Percentiles rank a stretch among this genome's conserved stretches.
Evolutionary conservation across 2,113 vertebrate species (phyloP).

Genomic region (Edolisoma coerulescens): DNA sequence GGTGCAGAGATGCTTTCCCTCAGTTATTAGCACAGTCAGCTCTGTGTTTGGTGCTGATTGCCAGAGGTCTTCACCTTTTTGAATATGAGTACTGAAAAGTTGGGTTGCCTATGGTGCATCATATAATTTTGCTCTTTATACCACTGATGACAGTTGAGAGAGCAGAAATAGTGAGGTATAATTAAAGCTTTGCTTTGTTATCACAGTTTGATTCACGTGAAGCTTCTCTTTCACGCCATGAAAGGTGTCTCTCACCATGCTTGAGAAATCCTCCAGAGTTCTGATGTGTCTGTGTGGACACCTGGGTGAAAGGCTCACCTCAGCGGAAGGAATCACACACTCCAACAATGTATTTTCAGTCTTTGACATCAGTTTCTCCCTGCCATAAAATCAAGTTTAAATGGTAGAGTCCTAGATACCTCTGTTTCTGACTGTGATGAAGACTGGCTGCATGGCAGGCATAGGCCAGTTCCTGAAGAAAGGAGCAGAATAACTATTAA

Average conservation of each 20-base stretch:
- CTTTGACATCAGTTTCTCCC: background rate
- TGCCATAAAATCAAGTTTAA: background rate
- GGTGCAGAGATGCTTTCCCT: background rate
- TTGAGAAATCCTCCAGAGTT: background rate
- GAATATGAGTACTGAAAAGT: background rate
- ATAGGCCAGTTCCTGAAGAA: background rate
- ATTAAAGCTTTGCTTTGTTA: background rate
- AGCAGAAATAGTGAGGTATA: background rate
- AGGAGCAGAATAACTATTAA: background rate
- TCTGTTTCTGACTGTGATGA: background rate
- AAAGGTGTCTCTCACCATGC: accelerated
- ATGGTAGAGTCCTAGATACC: background rate
- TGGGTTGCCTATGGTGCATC: background rate
- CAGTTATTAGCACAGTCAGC: background rate
- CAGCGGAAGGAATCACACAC: background rate
- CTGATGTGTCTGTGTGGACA: background rate
- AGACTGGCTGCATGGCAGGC: background rate
- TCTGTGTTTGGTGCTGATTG: background rate
- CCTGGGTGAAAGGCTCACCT: background rate
- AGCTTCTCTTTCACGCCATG: background rate
- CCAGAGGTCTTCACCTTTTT: background rate
- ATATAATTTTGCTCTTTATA: background rate
- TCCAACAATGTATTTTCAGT: background rate
- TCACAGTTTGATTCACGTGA: background rate
- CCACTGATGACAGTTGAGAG: background rate